Percentiles rank a stretch among this genome's conserved stretches.
Conservation (phyloP, 1,140 invertebrate genomes). For the Sipha flava region DNA sequence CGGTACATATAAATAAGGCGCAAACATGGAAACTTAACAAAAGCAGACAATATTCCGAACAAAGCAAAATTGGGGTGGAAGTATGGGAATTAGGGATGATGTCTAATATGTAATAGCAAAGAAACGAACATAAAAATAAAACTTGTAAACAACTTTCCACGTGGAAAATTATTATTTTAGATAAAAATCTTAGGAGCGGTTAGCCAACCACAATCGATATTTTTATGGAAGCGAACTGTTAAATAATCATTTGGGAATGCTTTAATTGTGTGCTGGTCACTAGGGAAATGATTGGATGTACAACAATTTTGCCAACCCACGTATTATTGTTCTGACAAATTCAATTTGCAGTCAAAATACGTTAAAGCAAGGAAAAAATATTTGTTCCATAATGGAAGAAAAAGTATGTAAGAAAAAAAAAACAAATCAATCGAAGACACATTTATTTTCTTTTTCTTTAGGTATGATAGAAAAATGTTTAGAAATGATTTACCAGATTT, state of each 20-base stretch:
- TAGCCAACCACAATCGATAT: not conserved
- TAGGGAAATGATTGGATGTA: not conserved
- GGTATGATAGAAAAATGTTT: not conserved
- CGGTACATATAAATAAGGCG: constrained; percentile 2
- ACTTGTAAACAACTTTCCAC: not conserved
- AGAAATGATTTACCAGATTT: not conserved
- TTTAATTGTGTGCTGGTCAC: not conserved
- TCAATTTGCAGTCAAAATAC: not conserved
- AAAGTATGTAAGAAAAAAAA: not conserved
- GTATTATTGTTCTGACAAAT: not conserved
- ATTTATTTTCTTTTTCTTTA: not conserved
- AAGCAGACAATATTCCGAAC: constrained; percentile 5
- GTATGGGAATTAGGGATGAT: no score
- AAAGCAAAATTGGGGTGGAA: not conserved
- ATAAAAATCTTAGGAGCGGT: not conserved
- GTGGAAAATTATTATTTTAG: not conserved
- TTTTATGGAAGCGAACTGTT: not conserved
- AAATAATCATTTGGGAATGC: not conserved
- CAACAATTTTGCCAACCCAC: not conserved
- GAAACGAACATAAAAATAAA: not conserved
- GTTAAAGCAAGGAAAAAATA: not conserved
- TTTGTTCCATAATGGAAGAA: not conserved
- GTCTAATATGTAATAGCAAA: not conserved
- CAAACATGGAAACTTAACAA: not conserved
- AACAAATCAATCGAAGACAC: not conserved